These are phyloP conservation scores for Myripristis murdjan DNA, from an alignment of 2,797 vertebrate species.

Conservation along the genomic window DNA sequence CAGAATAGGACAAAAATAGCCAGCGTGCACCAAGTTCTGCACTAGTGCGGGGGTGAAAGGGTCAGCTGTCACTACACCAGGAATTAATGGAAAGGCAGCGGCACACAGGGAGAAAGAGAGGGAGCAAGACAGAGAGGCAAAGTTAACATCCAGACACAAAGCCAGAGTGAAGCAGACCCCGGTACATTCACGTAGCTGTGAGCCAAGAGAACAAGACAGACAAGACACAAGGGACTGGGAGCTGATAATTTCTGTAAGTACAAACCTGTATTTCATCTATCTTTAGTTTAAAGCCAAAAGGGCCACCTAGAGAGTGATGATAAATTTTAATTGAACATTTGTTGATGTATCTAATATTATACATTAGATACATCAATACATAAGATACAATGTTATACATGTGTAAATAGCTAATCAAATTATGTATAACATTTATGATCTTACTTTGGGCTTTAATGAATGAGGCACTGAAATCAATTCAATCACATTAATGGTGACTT, in stretches of 20 bases:
- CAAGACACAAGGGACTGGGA: constrained; percentile 21
- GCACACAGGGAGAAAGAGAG: constrained; percentile 57
- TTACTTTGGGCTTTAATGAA: not conserved
- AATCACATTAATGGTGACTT: not conserved
- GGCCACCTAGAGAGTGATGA: not conserved
- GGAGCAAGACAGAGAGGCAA: constrained; percentile 14
- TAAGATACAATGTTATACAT: no score
- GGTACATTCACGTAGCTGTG: constrained; percentile 12
- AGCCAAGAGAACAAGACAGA: constrained; percentile 19
- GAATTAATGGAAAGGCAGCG: constrained; percentile 60
- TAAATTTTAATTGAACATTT: not conserved
- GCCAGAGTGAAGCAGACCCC: constrained; percentile 11
- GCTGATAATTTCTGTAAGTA: constrained; percentile 72
- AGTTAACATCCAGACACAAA: constrained; percentile 11
- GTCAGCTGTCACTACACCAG: constrained; percentile 87
- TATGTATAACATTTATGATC: not conserved
- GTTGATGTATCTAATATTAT: not conserved
- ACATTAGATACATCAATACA: no score
- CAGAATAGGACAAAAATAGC: constrained; percentile 83
- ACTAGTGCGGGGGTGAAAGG: constrained; percentile 82
- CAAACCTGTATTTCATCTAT: constrained; percentile 31
- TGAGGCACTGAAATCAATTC: constrained; percentile 3
- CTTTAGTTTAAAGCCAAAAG: not conserved
- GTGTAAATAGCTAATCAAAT: not conserved
- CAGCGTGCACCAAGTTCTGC: constrained; percentile 74